Conservation (phyloP, 2,797 vertebrate genomes). For the Astyanax mexicanus region DNA sequence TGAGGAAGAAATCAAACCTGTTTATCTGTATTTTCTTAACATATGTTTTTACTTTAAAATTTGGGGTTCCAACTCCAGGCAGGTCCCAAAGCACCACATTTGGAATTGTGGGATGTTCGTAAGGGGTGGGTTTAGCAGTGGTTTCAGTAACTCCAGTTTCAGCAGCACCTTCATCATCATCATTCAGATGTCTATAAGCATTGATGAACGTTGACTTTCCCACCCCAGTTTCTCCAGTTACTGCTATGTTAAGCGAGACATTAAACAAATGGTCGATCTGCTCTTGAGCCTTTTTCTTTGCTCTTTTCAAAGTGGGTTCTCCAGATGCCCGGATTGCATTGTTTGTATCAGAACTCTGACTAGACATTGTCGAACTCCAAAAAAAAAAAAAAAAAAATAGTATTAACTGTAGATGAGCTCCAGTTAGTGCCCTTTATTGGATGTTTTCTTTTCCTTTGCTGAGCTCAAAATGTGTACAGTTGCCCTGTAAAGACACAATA, state of each 20-base stretch:
- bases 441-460: too few relatives aligned
- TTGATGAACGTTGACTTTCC: constrained; percentile 53
- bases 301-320: neutral
- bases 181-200: constrained; percentile 35
- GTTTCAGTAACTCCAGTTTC: constrained; percentile 46
- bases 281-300: constrained; percentile 3
- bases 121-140: constrained; percentile 20
- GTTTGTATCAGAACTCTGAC: neutral
- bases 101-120: constrained; percentile 47
- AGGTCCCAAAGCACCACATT: constrained; percentile 58
- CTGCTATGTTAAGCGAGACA: constrained; percentile 44
- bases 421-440: too few relatives aligned
- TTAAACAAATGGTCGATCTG: constrained; percentile 16
- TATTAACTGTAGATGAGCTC: too few relatives aligned
- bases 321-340: neutral
- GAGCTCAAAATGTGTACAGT: too few relatives aligned
- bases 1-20: constrained; percentile 52
- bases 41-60: constrained; percentile 52
- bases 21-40: constrained; percentile 54
- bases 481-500: too few relatives aligned
- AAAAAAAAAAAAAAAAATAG: too few relatives aligned
- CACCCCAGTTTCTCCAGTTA: constrained; percentile 45
- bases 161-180: constrained; percentile 26
- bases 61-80: constrained; percentile 53
- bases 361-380: neutral